These are phyloP conservation scores for Dendrolimus pini DNA, from an alignment of 2,888 invertebrate species.

Conservation along the genomic window DNA sequence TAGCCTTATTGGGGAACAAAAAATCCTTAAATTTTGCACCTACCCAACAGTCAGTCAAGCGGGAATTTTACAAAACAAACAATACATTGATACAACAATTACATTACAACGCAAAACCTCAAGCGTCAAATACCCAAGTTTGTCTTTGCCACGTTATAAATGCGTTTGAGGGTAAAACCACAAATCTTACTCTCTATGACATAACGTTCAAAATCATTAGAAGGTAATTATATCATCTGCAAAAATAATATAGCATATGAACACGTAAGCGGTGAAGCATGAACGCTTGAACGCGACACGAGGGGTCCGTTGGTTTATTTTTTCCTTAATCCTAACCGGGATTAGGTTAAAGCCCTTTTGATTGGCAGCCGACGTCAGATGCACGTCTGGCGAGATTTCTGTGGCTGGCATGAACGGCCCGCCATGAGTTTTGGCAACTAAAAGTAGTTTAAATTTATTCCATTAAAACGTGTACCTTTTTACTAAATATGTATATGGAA, in stretches of 20 bases:
- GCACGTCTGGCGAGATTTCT: slow-evolving; percentile 38
- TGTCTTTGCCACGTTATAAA: slow-evolving; percentile 12
- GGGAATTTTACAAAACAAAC: slow-evolving; percentile 55
- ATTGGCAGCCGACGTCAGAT: slow-evolving; percentile 73
- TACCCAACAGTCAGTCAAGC: slow-evolving; percentile 33
- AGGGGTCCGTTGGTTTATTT: slow-evolving; percentile 66
- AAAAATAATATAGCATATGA: slow-evolving; percentile 16
- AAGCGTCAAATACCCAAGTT: slow-evolving; percentile 62
- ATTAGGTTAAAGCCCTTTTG: slow-evolving; percentile 73
- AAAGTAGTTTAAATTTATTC: background rate
- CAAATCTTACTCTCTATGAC: background rate
- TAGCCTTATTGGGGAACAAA: slow-evolving; percentile 12
- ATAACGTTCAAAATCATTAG: slow-evolving; percentile 21
- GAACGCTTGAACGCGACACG: slow-evolving; percentile 65
- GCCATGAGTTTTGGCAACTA: slow-evolving; percentile 3
- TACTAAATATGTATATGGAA: background rate
- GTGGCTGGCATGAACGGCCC: background rate
- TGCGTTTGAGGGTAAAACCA: background rate
- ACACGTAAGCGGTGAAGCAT: slow-evolving; percentile 57
- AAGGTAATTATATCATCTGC: slow-evolving; percentile 4
- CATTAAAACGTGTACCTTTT: background rate
- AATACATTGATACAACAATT: slow-evolving; percentile 63
- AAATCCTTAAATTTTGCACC: slow-evolving; percentile 35
- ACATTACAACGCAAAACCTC: slow-evolving; percentile 68
- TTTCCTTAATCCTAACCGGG: slow-evolving; percentile 71